These are phyloP conservation scores for Mareca penelope DNA, from an alignment of 2,797 vertebrate genomes.

Conservation along the genomic window DNA sequence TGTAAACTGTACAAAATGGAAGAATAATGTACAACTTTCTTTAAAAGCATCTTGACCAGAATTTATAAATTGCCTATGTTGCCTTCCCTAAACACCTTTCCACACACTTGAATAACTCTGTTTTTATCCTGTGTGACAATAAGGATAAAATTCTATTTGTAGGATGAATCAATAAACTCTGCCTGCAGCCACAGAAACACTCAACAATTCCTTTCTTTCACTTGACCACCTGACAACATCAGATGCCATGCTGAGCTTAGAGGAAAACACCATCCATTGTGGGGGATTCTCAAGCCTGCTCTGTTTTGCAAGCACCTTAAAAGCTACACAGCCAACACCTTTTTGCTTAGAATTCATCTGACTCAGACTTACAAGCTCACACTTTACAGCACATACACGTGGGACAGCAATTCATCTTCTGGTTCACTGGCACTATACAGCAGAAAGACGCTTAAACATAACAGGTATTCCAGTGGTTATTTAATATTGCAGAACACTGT, in stretches of 20 bases:
- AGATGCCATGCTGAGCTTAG: rapidly evolving
- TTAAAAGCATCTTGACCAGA: neutral
- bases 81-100: neutral
- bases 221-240: neutral
- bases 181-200: neutral
- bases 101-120: neutral
- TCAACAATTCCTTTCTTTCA: neutral
- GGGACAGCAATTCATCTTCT: neutral
- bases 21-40: neutral
- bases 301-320: neutral
- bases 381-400: neutral
- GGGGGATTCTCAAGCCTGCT: neutral
- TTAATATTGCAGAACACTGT: rapidly evolving
- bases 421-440: neutral
- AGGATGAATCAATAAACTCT: neutral
- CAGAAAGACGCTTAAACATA: neutral
- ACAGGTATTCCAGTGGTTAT: neutral
- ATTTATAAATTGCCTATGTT: neutral
- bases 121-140: neutral
- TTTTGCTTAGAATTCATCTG: neutral
- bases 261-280: neutral
- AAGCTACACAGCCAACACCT: neutral
- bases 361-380: neutral
- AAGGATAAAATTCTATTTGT: neutral
- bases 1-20: neutral